Evolutionary conservation across 37 sponge, comb jelly and placozoan species (phyloP), one percentile per base, ranked within the genome.

Genomic region (Agelas oroides): DNA sequence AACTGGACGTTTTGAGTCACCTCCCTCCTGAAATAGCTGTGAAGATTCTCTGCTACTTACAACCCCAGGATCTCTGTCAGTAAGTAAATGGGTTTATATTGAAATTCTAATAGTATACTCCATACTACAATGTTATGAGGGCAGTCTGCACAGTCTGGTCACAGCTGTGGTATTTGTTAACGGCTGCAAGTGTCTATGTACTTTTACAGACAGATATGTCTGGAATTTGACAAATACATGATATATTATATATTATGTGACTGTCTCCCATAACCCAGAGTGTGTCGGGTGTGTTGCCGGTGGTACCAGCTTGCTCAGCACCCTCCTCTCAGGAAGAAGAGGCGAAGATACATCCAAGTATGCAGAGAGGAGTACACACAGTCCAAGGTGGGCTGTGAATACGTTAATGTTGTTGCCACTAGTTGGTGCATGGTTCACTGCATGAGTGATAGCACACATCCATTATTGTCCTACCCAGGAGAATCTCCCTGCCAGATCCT

Each of bases 1-100:
- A 28, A 18, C 71, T 77, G 11, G 88, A 87, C 61, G 33, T 87
- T 24, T 21, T 87, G 19, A 57, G 52, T 46, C 31, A 12, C 21
- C 81, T 87, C 32, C 88, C 88, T 13, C 36, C 75, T 14, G 88
- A 87, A 59, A 55, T 80, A 0, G 37, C 67, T 3, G 57, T 87
- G 28, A n/a, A 20, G 2, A 80, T 87, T 33, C 59, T 87, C 2
- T 13, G 27, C 14, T 81, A 81, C 65, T 76, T 87, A 12, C 54
- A 40, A 0, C 81, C 88, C 6, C 34, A 65, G 59, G 88, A 87
- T 39, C 57, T 87, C 21, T 75, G 81, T 75, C 54, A 67, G 88
- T 87, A 57, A 87, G 87, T 79, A 24, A 38, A 25, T 76, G 19
- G 55, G n/a, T 56, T n/a, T n/a, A n/a, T n/a, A n/a, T n/a, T 18